Evolutionary conservation across 37 sponge, comb jelly and placozoan species (phyloP).

Genomic region (Beroe ovata): DNA sequence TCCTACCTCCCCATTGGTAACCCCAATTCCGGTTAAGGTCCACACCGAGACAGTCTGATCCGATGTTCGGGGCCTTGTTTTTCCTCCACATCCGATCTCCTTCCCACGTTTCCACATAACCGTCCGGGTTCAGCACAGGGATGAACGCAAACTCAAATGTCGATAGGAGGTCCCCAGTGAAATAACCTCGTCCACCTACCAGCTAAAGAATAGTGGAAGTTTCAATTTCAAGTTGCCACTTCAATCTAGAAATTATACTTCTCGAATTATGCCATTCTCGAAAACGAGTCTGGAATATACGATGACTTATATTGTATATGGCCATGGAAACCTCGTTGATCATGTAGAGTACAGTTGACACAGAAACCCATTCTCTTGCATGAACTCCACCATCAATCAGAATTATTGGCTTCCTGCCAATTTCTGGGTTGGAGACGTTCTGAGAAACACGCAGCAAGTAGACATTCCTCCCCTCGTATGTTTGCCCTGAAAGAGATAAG

Average conservation of each 20-base stretch:
- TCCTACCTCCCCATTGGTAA: conserved; percentile 45
- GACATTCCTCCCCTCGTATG: conserved; percentile 9
- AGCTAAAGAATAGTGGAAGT: not conserved
- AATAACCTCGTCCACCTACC: too few species aligned
- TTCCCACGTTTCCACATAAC: conserved; percentile 25
- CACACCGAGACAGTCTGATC: conserved; percentile 5
- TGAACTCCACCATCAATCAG: conserved; percentile 42
- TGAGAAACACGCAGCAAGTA: conserved; percentile 8
- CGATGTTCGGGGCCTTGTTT: conserved; percentile 16
- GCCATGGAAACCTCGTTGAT: conserved; percentile 63
- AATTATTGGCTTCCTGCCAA: not conserved
- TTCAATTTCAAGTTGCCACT: not conserved
- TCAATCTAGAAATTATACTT: not conserved
- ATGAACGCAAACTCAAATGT: conserved; percentile 39
- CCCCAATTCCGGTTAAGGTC: conserved; percentile 61
- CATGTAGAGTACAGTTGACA: conserved; percentile 54
- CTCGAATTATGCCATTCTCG: not conserved
- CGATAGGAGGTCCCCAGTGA: not conserved
- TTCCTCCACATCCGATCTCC: conserved; percentile 49
- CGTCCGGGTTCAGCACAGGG: conserved; percentile 56
- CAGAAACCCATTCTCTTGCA: conserved; percentile 47
- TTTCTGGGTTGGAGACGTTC: not conserved
- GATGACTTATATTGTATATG: too few species aligned
- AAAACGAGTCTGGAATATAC: not conserved
- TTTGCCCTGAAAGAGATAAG: too few species aligned